phyloP scores from a whole-genome alignment of 2,113 vertebrate genomes.

The Microtus richardsoni region DNA sequence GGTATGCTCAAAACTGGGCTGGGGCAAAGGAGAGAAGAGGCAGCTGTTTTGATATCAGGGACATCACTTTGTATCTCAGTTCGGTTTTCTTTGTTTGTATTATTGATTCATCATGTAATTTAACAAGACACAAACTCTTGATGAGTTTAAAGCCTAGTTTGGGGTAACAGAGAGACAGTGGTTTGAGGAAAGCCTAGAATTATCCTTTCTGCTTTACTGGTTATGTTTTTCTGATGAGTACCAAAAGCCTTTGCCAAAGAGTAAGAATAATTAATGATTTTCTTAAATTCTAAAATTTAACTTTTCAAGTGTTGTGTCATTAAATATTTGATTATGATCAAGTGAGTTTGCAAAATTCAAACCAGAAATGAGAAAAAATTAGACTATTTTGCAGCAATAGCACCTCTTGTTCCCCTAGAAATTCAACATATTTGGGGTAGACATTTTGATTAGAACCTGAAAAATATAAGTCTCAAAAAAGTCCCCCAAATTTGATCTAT shows the following conservation, averaged over 20 bases:
- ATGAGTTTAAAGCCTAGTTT: not conserved
- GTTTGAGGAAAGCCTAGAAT: not conserved
- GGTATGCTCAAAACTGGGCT: not conserved
- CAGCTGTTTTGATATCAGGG: conserved; percentile 16
- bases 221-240: not conserved
- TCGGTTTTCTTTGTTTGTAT: conserved; percentile 26
- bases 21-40: not conserved
- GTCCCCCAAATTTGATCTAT: conserved; percentile 44
- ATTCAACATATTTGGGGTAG: conserved; percentile 31
- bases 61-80: not conserved
- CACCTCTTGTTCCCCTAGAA: not conserved
- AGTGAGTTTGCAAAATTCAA: conserved; percentile 4
- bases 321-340: conserved; percentile 23
- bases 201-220: not conserved
- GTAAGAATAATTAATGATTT: not conserved
- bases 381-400: conserved; percentile 37
- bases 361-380: not conserved
- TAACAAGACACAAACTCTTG: not conserved
- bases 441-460: conserved; percentile 34
- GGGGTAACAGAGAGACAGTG: not conserved
- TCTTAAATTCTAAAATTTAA: not conserved
- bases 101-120: not conserved
- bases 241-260: not conserved
- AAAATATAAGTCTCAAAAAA: conserved; percentile 11
- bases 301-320: not conserved